A percentile compares a stretch with the other conserved stretches of the same genome.
phyloP scores from a whole-genome alignment of 1,140 invertebrate species.

The Tenebrio molitor region DNA sequence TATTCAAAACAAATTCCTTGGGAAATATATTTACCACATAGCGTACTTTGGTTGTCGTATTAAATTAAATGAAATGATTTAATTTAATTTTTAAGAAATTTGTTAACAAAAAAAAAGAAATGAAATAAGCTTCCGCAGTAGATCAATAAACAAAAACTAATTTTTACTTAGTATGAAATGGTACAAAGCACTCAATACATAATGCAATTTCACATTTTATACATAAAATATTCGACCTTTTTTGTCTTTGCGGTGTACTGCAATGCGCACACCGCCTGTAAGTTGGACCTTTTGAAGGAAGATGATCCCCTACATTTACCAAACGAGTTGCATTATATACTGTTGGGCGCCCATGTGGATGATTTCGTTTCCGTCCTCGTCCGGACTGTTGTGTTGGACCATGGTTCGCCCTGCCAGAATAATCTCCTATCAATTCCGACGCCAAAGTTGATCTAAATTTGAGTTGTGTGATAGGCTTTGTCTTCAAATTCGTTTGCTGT shows the following conservation, averaged over 20 bases:
- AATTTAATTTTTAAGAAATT: not conserved
- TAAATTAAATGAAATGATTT: not conserved
- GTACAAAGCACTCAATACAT: not conserved
- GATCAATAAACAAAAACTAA: too few species aligned
- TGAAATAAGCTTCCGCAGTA: too few species aligned
- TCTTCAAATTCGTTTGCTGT: not conserved
- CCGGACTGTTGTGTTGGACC: not conserved
- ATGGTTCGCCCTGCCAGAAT: not conserved
- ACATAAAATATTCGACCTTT: not conserved
- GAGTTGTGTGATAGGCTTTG: not conserved
- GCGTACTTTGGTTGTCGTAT: not conserved
- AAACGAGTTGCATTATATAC: not conserved
- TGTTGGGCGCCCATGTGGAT: not conserved
- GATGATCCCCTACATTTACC: not conserved
- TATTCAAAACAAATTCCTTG: not conserved
- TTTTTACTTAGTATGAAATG: not conserved
- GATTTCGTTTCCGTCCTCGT: not conserved
- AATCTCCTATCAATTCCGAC: not conserved
- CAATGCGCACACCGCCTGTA: not conserved
- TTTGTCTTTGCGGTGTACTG: not conserved
- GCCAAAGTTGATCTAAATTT: constrained; percentile 6
- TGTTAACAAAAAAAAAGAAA: not conserved
- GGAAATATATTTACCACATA: not conserved
- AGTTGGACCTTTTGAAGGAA: not conserved
- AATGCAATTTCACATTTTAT: not conserved